A percentile compares a stretch with the other conserved stretches of the same genome.
These are phyloP conservation scores for Sinocyclocheilus anshuiensis DNA, from an alignment of 2,113 vertebrate genomes.

Conservation along the genomic window DNA sequence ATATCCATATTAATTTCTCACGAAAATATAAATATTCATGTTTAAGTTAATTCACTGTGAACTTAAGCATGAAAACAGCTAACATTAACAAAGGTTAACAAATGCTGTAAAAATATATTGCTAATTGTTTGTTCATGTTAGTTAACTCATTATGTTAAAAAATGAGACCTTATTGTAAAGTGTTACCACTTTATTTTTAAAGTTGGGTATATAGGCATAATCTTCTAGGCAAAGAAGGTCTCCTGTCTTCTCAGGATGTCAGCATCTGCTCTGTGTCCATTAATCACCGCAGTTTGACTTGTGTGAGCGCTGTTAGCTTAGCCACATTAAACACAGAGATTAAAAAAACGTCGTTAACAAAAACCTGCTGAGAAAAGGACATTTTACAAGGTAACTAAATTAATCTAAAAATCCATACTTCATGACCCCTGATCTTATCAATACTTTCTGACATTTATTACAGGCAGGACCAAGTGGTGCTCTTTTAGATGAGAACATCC, in stretches of 20 bases:
- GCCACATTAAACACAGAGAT: slow-evolving; percentile 18
- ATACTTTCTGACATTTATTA: slow-evolving; percentile 59
- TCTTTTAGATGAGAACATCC: slow-evolving; percentile 36
- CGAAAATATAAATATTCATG: too few relatives aligned
- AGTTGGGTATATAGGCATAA: neutral
- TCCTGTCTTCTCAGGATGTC: neutral
- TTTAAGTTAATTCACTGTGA: neutral
- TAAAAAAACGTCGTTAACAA: neutral
- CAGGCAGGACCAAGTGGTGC: neutral
- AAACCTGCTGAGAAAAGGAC: slow-evolving; percentile 42
- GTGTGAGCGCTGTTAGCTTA: slow-evolving; percentile 46
- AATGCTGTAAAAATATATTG: neutral
- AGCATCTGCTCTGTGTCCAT: neutral
- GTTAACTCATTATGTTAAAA: neutral
- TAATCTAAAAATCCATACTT: slow-evolving; percentile 57
- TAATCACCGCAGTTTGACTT: slow-evolving; percentile 17
- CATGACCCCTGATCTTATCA: slow-evolving; percentile 42
- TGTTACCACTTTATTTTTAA: neutral
- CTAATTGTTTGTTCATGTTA: neutral
- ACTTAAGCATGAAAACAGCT: neutral
- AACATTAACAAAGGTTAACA: neutral
- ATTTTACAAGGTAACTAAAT: slow-evolving; percentile 46
- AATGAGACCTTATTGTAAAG: neutral
- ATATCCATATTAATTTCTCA: too few relatives aligned
- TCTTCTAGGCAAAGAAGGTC: neutral